phyloP scores from a whole-genome alignment of 35 echinoderm and acorn worm genomes.

The Patiria miniata region DNA sequence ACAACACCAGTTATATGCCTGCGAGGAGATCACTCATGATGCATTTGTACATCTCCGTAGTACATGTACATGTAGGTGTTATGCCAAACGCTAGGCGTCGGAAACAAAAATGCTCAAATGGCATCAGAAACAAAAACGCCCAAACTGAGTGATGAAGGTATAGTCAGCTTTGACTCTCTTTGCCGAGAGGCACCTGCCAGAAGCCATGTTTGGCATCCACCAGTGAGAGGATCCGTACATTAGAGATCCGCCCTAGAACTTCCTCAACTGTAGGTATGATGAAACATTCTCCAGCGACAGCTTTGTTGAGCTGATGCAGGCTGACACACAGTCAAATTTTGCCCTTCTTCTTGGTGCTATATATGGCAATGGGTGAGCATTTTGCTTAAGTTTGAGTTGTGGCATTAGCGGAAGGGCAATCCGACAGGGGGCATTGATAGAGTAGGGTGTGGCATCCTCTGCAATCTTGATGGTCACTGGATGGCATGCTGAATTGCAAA shows the following conservation, averaged over 20 bases:
- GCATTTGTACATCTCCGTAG: neutral
- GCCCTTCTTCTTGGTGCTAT: slow-evolving; percentile 12
- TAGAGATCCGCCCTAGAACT: slow-evolving; percentile 17
- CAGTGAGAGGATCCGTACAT: slow-evolving; percentile 37
- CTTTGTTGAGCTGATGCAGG: slow-evolving; percentile 43
- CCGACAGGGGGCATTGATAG: too few species aligned
- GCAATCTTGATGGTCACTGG: too few species aligned
- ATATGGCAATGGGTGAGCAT: too few species aligned
- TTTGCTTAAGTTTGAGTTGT: too few species aligned
- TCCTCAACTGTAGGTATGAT: slow-evolving; percentile 51
- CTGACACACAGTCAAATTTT: slow-evolving; percentile 46
- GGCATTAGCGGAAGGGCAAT: too few species aligned
- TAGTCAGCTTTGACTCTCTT: slow-evolving; percentile 17
- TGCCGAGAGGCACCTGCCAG: slow-evolving; percentile 54
- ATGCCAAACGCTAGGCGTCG: neutral
- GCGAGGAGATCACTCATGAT: neutral
- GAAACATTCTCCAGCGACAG: slow-evolving; percentile 39
- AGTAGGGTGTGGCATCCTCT: too few species aligned
- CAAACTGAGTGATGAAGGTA: neutral
- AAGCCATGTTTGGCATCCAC: slow-evolving; percentile 53
- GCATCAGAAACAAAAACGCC: neutral
- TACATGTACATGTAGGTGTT: neutral
- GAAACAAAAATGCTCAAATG: neutral
- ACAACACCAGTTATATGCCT: neutral
- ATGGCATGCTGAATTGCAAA: too few species aligned